These are phyloP conservation scores for Leptodactylus fuscus DNA, from an alignment of 2,113 vertebrate species.

Conservation along the genomic window DNA sequence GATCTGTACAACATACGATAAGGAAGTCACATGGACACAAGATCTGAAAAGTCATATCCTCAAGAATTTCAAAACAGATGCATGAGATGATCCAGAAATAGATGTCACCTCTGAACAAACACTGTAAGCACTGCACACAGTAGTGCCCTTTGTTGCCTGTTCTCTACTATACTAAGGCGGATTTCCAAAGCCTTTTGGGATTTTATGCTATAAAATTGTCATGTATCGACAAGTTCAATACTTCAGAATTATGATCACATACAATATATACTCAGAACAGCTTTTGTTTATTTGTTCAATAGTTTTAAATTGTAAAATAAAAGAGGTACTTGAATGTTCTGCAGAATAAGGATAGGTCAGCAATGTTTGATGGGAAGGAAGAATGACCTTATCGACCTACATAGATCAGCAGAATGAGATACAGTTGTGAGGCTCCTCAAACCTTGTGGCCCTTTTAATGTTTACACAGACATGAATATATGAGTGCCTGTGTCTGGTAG, in stretches of 20 bases:
- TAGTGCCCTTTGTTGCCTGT: background rate
- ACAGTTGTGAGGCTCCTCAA: too few species aligned
- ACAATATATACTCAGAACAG: too few species aligned
- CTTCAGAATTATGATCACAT: background rate
- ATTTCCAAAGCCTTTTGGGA: background rate
- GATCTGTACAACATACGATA: conserved; percentile 47
- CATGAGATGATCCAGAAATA: conserved; percentile 25
- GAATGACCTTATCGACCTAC: too few species aligned
- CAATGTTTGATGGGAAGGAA: too few species aligned
- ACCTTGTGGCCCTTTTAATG: too few species aligned
- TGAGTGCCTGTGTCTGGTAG: too few species aligned
- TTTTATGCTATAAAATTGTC: background rate
- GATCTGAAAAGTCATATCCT: conserved; percentile 24
- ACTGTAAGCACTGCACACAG: background rate
- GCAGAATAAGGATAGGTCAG: too few species aligned
- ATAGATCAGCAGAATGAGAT: too few species aligned
- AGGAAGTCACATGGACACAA: background rate
- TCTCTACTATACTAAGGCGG: background rate
- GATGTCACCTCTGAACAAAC: background rate
- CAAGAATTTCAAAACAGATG: conserved; percentile 32
- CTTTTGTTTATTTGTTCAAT: too few species aligned
- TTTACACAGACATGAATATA: too few species aligned
- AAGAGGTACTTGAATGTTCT: too few species aligned
- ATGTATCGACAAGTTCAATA: background rate
- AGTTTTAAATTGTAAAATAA: too few species aligned